A percentile compares a stretch with the other conserved stretches of the same genome.
Conservation (phyloP, 2,113 vertebrate genomes). For the Pachyramphus minor region DNA sequence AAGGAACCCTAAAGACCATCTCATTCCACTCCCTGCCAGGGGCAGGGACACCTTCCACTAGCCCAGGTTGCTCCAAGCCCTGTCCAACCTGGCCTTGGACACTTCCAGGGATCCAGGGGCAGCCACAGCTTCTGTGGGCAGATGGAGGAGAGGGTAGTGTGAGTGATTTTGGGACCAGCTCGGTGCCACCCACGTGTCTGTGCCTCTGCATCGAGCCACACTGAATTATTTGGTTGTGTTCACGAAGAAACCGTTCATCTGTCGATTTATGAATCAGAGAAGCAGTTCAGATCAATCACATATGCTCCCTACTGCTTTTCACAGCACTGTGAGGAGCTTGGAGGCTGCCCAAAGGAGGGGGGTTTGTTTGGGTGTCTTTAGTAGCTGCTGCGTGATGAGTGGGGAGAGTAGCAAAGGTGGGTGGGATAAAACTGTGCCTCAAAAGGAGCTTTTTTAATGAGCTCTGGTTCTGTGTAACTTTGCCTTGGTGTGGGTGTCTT, state of each 20-base stretch:
- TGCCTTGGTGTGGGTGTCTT: neutral
- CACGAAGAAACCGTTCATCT: neutral
- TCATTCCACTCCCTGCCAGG: neutral
- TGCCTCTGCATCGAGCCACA: neutral
- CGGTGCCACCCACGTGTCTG: neutral
- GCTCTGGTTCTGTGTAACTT: neutral
- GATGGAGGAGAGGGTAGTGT: neutral
- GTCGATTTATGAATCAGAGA: neutral
- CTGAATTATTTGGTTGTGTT: neutral
- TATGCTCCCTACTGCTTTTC: neutral
- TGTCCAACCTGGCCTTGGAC: accelerated
- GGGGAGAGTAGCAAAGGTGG: neutral
- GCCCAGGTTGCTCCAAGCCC: neutral
- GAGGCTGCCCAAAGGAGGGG: neutral
- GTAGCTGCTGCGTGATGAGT: neutral
- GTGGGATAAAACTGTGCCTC: neutral
- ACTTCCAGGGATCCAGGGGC: neutral
- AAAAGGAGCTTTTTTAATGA: neutral
- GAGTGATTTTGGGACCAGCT: neutral
- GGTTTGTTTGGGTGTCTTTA: neutral
- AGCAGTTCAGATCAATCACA: neutral
- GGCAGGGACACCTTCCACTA: neutral
- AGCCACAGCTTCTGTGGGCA: neutral
- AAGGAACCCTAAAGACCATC: neutral
- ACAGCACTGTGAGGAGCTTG: neutral